Percentiles rank a stretch among this genome's conserved stretches.
Evolutionary conservation across 2,113 vertebrate genomes (phyloP).

Genomic region (Ascaphus truei): DNA sequence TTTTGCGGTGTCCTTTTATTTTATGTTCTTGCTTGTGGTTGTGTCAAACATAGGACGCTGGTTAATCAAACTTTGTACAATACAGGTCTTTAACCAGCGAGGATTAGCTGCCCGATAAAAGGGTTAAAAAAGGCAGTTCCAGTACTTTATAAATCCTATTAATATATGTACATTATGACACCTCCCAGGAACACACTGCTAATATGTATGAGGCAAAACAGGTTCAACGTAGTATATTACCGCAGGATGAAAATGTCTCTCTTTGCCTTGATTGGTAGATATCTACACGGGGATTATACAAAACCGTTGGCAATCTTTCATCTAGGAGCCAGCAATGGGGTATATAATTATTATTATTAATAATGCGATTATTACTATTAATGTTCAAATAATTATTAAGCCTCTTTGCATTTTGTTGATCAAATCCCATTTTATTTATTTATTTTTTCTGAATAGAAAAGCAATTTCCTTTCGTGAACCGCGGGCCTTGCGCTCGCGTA

Average conservation of each 20-base stretch:
- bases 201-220: not conserved
- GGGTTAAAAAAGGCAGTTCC: not conserved
- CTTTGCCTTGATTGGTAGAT: not conserved
- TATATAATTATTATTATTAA: not conserved
- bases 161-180: not conserved
- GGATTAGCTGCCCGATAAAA: too few species aligned
- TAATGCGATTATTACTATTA: not conserved
- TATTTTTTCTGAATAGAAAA: not conserved
- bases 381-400: not conserved
- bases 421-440: not conserved
- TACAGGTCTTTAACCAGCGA: too few species aligned
- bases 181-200: not conserved
- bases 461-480: not conserved
- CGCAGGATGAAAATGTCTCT: not conserved
- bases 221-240: too few species aligned
- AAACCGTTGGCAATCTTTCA: not conserved
- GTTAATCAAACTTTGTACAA: too few species aligned
- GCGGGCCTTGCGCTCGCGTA: not conserved
- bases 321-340: not conserved
- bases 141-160: too few species aligned
- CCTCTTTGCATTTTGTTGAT: not conserved
- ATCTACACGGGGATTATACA: not conserved
- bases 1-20: too few species aligned
- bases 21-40: too few species aligned
- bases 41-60: too few species aligned